These are phyloP conservation scores for Sminthurides aquaticus DNA, from an alignment of 2,888 invertebrate genomes.

Conservation along the genomic window DNA sequence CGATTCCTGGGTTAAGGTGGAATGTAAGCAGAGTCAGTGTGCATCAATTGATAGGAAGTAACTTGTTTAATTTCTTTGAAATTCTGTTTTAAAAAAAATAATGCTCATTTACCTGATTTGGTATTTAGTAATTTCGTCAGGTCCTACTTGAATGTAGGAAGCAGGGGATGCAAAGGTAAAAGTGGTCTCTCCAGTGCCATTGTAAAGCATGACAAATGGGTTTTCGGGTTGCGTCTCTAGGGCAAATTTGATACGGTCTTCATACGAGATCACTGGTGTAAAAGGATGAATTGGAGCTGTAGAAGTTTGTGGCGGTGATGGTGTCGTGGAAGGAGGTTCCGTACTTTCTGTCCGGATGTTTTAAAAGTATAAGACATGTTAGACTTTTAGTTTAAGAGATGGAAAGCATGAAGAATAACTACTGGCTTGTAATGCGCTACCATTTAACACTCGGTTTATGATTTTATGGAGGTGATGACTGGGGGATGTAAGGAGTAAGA, in stretches of 20 bases:
- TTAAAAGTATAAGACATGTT: too few species aligned
- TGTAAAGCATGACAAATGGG: conserved; percentile 59
- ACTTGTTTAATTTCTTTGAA: too few species aligned
- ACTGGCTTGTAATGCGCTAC: too few species aligned
- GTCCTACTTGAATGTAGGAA: conserved; percentile 82
- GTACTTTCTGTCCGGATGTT: conserved; percentile 10
- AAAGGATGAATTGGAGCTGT: neutral
- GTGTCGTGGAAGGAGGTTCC: neutral
- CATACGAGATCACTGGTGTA: conserved; percentile 14
- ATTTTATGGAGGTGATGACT: too few species aligned
- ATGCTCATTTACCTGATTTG: conserved; percentile 62
- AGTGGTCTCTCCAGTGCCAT: conserved; percentile 74
- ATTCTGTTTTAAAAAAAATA: too few species aligned
- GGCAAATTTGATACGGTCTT: neutral
- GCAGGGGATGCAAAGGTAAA: conserved; percentile 87
- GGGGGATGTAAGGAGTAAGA: too few species aligned
- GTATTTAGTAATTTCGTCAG: conserved; percentile 81
- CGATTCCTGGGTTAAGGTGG: conserved; percentile 32
- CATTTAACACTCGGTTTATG: too few species aligned
- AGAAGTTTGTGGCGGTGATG: neutral
- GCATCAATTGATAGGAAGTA: too few species aligned
- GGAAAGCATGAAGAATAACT: too few species aligned
- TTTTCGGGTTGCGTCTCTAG: neutral
- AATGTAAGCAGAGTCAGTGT: conserved; percentile 8
- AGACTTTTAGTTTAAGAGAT: too few species aligned